Conservation (phyloP, 2,113 vertebrate species). For the Zapornia atra region DNA sequence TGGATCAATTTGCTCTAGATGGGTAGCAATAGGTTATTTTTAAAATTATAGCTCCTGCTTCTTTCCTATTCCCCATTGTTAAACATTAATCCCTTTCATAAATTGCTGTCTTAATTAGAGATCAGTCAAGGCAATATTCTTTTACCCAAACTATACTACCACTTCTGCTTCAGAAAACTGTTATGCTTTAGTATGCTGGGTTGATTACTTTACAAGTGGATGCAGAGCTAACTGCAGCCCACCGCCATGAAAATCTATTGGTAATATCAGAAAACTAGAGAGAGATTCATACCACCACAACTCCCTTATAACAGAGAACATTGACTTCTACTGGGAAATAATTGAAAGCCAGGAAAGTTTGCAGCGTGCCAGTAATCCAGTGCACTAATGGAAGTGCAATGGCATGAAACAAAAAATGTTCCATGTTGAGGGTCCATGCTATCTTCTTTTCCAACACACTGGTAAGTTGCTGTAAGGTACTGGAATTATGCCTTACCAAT, state of each 20-base stretch:
- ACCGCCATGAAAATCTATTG: background rate
- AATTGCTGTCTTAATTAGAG: conserved; percentile 42
- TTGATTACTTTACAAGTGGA: background rate
- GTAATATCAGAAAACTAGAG: background rate
- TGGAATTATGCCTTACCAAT: too few relatives aligned
- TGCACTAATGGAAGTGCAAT: background rate
- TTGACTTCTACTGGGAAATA: background rate
- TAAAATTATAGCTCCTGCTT: conserved; percentile 9
- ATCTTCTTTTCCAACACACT: background rate
- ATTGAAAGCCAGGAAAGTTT: background rate
- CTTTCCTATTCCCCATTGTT: background rate
- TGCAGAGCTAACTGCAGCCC: background rate
- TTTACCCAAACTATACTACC: background rate
- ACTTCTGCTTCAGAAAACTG: background rate
- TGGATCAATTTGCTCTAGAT: conserved; percentile 8
- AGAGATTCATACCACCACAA: background rate
- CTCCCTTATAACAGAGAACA: background rate
- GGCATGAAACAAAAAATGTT: background rate
- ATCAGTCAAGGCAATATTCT: conserved; percentile 43
- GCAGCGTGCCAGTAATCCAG: background rate
- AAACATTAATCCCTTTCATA: conserved; percentile 51
- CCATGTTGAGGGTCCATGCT: fast-evolving
- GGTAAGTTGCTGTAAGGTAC: too few relatives aligned
- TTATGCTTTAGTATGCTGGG: background rate
- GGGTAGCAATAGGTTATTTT: conserved; percentile 37